phyloP scores from a whole-genome alignment of 2,888 invertebrate species.

The Epinotia brunnichana region DNA sequence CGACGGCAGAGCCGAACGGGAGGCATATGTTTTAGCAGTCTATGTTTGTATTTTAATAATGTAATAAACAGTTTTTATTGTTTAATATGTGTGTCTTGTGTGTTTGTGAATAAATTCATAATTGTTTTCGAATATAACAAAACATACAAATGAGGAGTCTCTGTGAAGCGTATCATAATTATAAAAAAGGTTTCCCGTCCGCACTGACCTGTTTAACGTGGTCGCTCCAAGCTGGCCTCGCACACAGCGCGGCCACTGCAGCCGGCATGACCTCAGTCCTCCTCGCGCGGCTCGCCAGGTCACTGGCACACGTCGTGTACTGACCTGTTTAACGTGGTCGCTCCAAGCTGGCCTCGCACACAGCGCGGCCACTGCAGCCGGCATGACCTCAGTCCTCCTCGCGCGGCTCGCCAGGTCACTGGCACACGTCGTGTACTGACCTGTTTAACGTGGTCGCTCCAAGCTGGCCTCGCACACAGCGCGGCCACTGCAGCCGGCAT shows the following conservation, averaged over 20 bases:
- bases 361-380: conserved; percentile 56
- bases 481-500: conserved; percentile 58
- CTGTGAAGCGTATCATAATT: too few species aligned
- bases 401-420: conserved; percentile 16
- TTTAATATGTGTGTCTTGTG: too few species aligned
- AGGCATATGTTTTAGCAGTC: too few species aligned
- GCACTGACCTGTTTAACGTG: conserved; percentile 55
- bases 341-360: conserved; percentile 49
- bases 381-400: conserved; percentile 50
- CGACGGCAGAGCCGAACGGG: too few species aligned
- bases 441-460: conserved; percentile 54
- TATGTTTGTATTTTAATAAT: too few species aligned
- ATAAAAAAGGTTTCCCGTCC: not conserved
- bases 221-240: conserved; percentile 49
- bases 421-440: conserved; percentile 50
- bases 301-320: conserved; percentile 23
- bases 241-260: conserved; percentile 54
- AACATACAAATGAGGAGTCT: too few species aligned
- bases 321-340: conserved; percentile 55
- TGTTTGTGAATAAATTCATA: too few species aligned
- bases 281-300: conserved; percentile 21
- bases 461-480: conserved; percentile 48
- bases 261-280: conserved; percentile 53
- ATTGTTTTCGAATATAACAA: too few species aligned
- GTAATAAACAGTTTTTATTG: too few species aligned